Percentiles rank a stretch among this genome's conserved stretches.
Conservation (phyloP, 2,888 invertebrate genomes). For the Eretmocerus hayati region DNA sequence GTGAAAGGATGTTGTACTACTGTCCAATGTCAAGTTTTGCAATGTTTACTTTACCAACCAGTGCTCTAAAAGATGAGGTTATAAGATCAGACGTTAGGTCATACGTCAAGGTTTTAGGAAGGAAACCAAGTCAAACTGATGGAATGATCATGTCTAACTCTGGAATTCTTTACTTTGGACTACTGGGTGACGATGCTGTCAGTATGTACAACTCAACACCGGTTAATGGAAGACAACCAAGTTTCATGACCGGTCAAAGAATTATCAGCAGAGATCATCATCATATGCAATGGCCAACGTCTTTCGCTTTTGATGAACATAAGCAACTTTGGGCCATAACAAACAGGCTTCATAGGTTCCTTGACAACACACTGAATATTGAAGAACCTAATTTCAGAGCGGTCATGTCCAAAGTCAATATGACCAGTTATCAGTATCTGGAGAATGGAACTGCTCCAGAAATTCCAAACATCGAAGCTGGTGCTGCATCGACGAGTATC, state of each 20-base stretch:
- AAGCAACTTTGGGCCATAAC: slow-evolving; percentile 62
- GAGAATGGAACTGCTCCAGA: slow-evolving; percentile 33
- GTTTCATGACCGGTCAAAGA: slow-evolving; percentile 54
- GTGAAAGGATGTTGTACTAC: slow-evolving; percentile 53
- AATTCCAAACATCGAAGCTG: slow-evolving; percentile 30
- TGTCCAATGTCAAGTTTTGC: slow-evolving; percentile 63
- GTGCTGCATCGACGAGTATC: slow-evolving; percentile 22
- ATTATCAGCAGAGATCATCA: slow-evolving; percentile 61
- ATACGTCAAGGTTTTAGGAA: slow-evolving; percentile 55
- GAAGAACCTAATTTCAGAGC: slow-evolving; percentile 63
- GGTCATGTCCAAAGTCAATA: slow-evolving; percentile 50
- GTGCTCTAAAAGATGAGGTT: slow-evolving; percentile 51
- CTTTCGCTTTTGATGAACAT: slow-evolving; percentile 60
- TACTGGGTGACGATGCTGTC: slow-evolving; percentile 62
- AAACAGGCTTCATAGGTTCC: slow-evolving; percentile 63
- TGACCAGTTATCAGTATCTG: slow-evolving; percentile 59
- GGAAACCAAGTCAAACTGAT: slow-evolving; percentile 63
- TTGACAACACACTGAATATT: slow-evolving; percentile 55
- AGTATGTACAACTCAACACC: slow-evolving; percentile 63
- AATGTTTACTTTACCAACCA: slow-evolving; percentile 60
- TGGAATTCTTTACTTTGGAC: slow-evolving; percentile 64
- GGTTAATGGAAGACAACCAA: slow-evolving; percentile 48
- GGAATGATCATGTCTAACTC: slow-evolving; percentile 70
- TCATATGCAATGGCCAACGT: slow-evolving; percentile 67
- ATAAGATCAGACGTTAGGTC: slow-evolving; percentile 41